Evolutionary conservation across 1,140 invertebrate genomes (phyloP).

Genomic region (Anagrus nilaparvatae): DNA sequence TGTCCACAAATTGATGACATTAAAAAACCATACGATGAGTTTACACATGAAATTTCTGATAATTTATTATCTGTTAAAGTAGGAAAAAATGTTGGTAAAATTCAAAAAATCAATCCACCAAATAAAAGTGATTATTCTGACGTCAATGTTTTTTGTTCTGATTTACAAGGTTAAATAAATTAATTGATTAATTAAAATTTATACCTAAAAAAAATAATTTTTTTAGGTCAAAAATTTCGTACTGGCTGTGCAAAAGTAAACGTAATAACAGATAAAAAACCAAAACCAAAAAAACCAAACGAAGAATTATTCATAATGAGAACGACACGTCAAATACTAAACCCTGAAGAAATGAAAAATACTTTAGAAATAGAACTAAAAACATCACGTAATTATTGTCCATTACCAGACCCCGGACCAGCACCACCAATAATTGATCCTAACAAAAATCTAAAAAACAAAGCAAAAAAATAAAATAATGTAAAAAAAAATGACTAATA

Average conservation of each 20-base stretch:
- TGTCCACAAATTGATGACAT: too few species aligned
- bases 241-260: constrained; percentile 22
- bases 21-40: constrained; percentile 21
- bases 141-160: not conserved
- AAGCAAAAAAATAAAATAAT: too few species aligned
- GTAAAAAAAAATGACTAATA: too few species aligned
- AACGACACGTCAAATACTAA: constrained; percentile 19
- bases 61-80: constrained; percentile 26
- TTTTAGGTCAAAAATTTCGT: constrained; percentile 23
- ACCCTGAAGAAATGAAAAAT: constrained; percentile 19
- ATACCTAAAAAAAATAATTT: too few species aligned
- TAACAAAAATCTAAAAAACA: constrained; percentile 10
- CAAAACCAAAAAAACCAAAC: constrained; percentile 20
- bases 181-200: too few species aligned
- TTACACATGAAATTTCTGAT: constrained; percentile 20
- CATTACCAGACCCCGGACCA: constrained; percentile 19
- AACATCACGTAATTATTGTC: constrained; percentile 31
- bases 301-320: constrained; percentile 26
- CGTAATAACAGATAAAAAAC: constrained; percentile 17
- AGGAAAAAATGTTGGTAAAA: constrained; percentile 14
- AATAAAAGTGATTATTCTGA: not conserved
- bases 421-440: constrained; percentile 15
- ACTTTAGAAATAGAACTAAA: constrained; percentile 30
- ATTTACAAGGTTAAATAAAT: too few species aligned
- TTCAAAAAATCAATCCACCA: constrained; percentile 4